Evolutionary conservation across 1,140 invertebrate species (phyloP).

Genomic region (Ceratina calcarata): DNA sequence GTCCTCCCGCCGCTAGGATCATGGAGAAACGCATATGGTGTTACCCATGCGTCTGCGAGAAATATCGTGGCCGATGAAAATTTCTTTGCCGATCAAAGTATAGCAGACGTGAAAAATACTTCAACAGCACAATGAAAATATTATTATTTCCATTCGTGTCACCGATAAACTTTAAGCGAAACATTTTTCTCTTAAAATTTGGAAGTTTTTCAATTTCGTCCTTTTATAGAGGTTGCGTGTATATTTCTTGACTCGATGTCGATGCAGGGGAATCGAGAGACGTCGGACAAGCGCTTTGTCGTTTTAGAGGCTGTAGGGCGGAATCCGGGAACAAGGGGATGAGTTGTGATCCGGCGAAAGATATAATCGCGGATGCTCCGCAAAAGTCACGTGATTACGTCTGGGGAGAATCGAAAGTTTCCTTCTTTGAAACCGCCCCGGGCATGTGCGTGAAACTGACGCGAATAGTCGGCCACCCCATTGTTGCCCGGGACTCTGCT

Average conservation of each 20-base stretch:
- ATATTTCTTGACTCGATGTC: not conserved
- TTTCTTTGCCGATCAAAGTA: not conserved
- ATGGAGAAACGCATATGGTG: not conserved
- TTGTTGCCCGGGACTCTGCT: constrained; percentile 21
- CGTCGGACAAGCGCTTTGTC: not conserved
- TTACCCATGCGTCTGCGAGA: not conserved
- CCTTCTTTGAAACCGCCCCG: constrained; percentile 1
- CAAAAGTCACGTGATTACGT: constrained; percentile 20
- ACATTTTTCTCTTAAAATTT: too few species aligned
- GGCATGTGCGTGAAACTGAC: constrained; percentile 43
- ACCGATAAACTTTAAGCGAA: too few species aligned
- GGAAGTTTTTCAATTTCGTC: too few species aligned
- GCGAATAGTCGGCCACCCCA: constrained; percentile 7
- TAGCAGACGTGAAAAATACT: too few species aligned
- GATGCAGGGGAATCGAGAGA: not conserved
- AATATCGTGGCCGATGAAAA: constrained; percentile 1
- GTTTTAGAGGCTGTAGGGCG: not conserved
- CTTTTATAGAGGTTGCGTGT: not conserved
- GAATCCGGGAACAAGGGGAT: not conserved
- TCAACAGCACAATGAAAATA: too few species aligned
- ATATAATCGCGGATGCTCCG: constrained; percentile 2
- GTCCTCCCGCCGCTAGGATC: constrained; percentile 24
- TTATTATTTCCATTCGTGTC: too few species aligned
- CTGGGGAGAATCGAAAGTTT: constrained; percentile 21
- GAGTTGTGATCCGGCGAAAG: constrained; percentile 4